Base-by-base conservation (phyloP, 2,797 vertebrate genomes). In the Hylomyscus alleni region DNA sequence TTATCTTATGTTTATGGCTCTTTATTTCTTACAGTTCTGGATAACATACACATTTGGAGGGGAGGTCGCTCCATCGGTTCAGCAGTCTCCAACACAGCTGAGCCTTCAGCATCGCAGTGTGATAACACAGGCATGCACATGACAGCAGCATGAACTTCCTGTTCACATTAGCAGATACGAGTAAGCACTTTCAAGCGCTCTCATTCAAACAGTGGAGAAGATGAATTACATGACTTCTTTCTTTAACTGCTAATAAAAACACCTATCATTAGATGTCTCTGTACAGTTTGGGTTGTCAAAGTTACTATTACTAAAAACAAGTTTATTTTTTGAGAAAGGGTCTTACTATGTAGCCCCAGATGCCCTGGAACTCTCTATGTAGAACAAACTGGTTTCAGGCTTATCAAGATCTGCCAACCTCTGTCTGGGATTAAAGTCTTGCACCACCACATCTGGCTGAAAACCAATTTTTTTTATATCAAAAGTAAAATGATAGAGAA, bases 1-100 rank as follows among this genome's bases (percentile, higher is more conserved):
- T 96, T 93, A 80, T 95, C 93, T 81, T 87, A 77, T 40, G 47
- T 94, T 95, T 89, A 85, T 12, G 3, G 34, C 26, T 76, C 73
- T 50, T 95, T 15, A 11, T 78, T 80, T 54, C 75, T 76, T 84
- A 1, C 17, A 44, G 77, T 78, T 84, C 91, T 65, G 69, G 54
- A 62, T 24, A 90, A 69, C 73, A 82, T 89, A 58, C 37, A 5
- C 37, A n/a, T 44, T 54, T 22, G 54, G 56, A 47, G 54, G 52
- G 54, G 87, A 69, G 76, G 50, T 91, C 44, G 34, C 73, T 85
- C 44, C 40, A 37, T 73, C 54, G 56, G 20, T 58, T 72, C 67
- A 20, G 67, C 24, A 17, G 17, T 85, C 81, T 37, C 60, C 69
- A 13, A 69, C 31, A 50, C 76, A 77, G 44, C 76, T 75, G 56